phyloP scores from a whole-genome alignment of 2,797 vertebrate genomes.

The Gadopsis bispinosus region DNA sequence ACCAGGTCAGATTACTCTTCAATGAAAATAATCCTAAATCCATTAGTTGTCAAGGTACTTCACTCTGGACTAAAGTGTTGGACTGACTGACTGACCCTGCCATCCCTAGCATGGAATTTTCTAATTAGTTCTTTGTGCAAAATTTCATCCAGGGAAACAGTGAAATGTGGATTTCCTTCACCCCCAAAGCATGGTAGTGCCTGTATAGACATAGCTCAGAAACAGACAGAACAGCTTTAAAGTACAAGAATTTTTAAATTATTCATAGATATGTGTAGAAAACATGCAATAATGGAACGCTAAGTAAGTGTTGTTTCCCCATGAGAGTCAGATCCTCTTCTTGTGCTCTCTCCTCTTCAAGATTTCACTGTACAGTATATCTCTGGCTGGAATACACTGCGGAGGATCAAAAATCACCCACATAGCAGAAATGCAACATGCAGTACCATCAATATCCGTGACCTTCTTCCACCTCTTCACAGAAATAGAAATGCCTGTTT shows the following conservation, averaged over 20 bases:
- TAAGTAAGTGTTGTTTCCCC: constrained; percentile 49
- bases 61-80: no score
- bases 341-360: constrained; percentile 21
- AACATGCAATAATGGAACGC: constrained; percentile 66
- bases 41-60: not conserved
- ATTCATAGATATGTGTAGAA: constrained; percentile 70
- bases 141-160: not conserved
- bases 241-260: constrained; percentile 66
- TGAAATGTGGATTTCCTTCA: constrained; percentile 9
- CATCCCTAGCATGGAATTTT: not conserved
- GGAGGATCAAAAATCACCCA: constrained; percentile 67
- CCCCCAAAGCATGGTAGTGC: not conserved
- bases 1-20: not conserved
- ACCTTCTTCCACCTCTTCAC: constrained; percentile 50
- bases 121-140: not conserved
- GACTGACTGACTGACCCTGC: no score
- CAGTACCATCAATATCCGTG: constrained; percentile 55
- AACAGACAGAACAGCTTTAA: constrained; percentile 31
- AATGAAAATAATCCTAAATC: not conserved
- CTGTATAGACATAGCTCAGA: constrained; percentile 6
- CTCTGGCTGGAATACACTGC: constrained; percentile 52
- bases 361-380: constrained; percentile 22
- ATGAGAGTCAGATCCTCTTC: constrained; percentile 38
- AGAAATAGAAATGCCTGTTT: constrained; percentile 66
- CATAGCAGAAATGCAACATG: constrained; percentile 60